A percentile compares a stretch with the other conserved stretches of the same genome.
These are phyloP conservation scores for Sparidentex hasta DNA, from an alignment of 2,797 vertebrate species.

Conservation along the genomic window DNA sequence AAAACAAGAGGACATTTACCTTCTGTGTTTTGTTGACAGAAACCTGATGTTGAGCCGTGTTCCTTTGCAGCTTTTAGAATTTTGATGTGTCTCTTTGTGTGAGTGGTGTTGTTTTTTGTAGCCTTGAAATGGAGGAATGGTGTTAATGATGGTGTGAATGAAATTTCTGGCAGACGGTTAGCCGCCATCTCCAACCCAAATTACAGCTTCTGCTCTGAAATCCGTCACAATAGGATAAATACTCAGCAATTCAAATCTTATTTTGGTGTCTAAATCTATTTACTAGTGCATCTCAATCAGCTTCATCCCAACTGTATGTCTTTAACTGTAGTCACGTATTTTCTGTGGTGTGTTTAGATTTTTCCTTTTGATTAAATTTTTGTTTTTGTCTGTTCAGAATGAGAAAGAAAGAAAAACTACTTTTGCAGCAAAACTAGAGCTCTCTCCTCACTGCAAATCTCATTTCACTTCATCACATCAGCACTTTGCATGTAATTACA, in stretches of 20 bases:
- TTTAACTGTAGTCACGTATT: not conserved
- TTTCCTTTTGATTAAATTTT: not conserved
- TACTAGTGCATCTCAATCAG: not conserved
- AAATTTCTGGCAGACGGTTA: constrained; percentile 32
- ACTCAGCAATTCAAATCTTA: not conserved
- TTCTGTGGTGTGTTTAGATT: not conserved
- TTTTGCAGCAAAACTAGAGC: not conserved
- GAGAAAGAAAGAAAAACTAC: not conserved
- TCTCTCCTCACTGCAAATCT: not conserved
- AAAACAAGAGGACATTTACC: not conserved
- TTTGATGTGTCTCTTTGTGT: constrained; percentile 20
- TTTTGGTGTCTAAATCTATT: not conserved
- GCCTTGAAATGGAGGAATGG: constrained; percentile 19
- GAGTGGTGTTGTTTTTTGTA: constrained; percentile 30
- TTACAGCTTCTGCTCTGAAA: constrained; percentile 51
- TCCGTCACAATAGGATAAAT: constrained; percentile 16
- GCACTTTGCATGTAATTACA: constrained; percentile 18
- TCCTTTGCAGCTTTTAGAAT: constrained; percentile 57
- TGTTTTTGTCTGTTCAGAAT: not conserved
- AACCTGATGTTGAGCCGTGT: constrained; percentile 16
- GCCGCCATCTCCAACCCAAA: constrained; percentile 52
- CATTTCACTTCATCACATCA: constrained; percentile 27
- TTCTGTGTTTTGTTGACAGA: not conserved
- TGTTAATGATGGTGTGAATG: constrained; percentile 43
- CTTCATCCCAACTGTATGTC: not conserved